A percentile compares a stretch with the other conserved stretches of the same genome.
phyloP scores from a whole-genome alignment of 2,113 vertebrate species.

The Cariama cristata region DNA sequence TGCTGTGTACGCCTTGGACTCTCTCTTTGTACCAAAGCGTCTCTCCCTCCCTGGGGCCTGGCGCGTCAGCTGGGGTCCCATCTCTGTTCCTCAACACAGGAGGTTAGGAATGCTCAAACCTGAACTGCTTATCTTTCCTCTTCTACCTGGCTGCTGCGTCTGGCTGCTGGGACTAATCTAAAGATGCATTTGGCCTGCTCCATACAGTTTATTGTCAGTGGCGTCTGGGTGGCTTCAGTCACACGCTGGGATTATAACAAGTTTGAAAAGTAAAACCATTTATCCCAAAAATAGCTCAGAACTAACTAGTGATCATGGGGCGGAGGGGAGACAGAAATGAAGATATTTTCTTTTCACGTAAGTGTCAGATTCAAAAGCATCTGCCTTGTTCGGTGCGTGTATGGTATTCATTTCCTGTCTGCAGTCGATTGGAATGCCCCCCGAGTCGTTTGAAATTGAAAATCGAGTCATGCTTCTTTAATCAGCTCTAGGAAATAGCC shows the following conservation, averaged over 20 bases:
- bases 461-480: constrained; percentile 86
- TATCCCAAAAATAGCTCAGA: constrained; percentile 27
- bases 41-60: neutral
- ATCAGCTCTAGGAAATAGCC: constrained; percentile 80
- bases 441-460: constrained; percentile 84
- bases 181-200: neutral
- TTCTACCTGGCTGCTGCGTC: neutral
- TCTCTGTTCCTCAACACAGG: neutral
- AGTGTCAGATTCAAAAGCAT: constrained; percentile 79
- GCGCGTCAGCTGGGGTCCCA: fast-evolving
- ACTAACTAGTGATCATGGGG: neutral
- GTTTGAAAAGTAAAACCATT: constrained; percentile 3
- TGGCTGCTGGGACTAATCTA: neutral
- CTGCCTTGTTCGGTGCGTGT: constrained; percentile 72
- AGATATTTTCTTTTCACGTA: constrained; percentile 72
- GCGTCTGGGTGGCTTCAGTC: constrained; percentile 32
- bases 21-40: neutral
- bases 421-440: constrained; percentile 75
- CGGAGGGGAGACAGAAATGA: constrained; percentile 31
- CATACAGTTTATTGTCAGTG: neutral
- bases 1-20: neutral
- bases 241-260: neutral
- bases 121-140: neutral
- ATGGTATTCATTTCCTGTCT: constrained; percentile 86
- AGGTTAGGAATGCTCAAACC: neutral